Evolutionary conservation across 2,888 invertebrate genomes (phyloP), one percentile per base, ranked within the genome.

Genomic region (Digitonthophagus gazella): DNA sequence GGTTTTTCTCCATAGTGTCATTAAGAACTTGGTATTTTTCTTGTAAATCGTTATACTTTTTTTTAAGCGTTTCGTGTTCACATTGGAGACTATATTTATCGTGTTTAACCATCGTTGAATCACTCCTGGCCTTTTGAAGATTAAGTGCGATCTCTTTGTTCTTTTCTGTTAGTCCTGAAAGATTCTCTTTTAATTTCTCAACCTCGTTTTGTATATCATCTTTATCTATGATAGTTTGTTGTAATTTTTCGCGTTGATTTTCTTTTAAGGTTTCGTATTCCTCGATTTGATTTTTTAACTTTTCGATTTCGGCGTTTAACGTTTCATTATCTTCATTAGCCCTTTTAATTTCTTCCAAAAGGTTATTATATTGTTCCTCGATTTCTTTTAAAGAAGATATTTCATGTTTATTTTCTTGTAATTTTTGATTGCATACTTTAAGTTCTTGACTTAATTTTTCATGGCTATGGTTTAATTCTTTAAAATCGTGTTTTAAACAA

Each of bases 211-310:
- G 57, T 14, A 57, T 15, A n/a, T 57, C 57, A 6, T 57, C 57
- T 1, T 15, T 57, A n/a, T 55, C 66, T 15, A 19, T 16, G 16
- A 66, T 19, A 4, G 55, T 56, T 11, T 66, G 55, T 18, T 15
- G 44, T 57, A 66, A 19, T 14, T 66, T 66, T n/a, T 18, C 57
- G 2, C 2, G 8, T 18, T 57, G 66, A 6, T 55, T 55, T 18
- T 66, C 15, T 15, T 57, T 15, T 11, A 57, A 6, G 57, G 11
- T 5, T 5, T 14, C 15, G n/a, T 57, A 57, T 57, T 57, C 57
- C n/a, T 57, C 57, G n/a, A 57, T 14, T 57, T 57, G 57, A 0
- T 1, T 57, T 15, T 57, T 5, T 15, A 57, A 57, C 14, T 57
- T 2, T 14, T 57, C 15, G 14, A 57, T 57, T 3, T 57, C 57